Percentiles rank a stretch among this genome's conserved stretches.
phyloP scores from a whole-genome alignment of 2,113 vertebrate genomes.

The Patagioenas fasciata region DNA sequence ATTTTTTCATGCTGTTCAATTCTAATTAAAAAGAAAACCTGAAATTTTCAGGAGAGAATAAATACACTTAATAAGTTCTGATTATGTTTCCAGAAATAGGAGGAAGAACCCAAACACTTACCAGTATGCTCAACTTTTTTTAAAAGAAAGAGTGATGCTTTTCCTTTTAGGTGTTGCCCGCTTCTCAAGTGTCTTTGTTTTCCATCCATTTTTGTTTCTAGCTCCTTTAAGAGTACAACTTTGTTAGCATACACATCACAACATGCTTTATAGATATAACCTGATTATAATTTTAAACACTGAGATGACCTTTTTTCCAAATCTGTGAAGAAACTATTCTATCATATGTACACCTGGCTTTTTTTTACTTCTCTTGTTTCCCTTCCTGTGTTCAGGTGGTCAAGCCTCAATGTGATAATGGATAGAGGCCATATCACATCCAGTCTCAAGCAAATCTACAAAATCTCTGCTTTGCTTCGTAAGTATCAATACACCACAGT shows the following conservation, averaged over 20 bases:
- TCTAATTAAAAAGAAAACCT: not conserved
- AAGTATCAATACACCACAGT: not conserved
- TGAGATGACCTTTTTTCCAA: not conserved
- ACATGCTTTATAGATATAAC: not conserved
- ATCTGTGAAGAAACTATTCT: not conserved
- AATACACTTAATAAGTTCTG: not conserved
- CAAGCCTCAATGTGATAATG: rapidly evolving
- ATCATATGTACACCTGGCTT: rapidly evolving
- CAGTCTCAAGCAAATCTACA: not conserved
- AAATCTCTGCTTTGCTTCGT: not conserved
- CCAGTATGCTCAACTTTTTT: not conserved
- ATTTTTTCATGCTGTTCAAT: not conserved
- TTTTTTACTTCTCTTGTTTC: not conserved
- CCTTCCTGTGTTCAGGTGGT: not conserved
- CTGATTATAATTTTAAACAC: not conserved
- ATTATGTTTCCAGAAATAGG: not conserved
- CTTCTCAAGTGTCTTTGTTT: not conserved
- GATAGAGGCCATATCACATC: not conserved
- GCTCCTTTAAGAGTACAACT: not conserved
- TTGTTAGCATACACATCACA: not conserved
- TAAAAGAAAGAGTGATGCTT: not conserved
- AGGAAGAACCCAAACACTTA: not conserved
- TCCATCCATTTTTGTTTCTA: not conserved
- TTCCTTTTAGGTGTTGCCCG: not conserved
- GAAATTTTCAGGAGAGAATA: not conserved